These are phyloP conservation scores for Heteropelma amictum DNA, from an alignment of 2,888 invertebrate genomes.

Conservation along the genomic window DNA sequence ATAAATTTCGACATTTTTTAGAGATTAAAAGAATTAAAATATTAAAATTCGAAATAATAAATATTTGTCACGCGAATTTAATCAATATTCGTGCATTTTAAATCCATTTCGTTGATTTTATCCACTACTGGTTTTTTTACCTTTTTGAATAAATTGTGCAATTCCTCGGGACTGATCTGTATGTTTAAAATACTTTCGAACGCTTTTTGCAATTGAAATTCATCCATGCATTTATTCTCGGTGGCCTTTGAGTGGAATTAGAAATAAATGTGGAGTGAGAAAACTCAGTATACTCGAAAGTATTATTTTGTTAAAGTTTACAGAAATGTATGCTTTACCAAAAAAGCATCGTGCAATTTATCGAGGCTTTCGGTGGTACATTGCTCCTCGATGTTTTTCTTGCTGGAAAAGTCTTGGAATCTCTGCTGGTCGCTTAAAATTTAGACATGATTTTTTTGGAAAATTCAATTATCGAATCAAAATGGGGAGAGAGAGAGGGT, in stretches of 20 bases:
- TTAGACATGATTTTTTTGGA: background rate
- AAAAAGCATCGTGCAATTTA: conserved; percentile 64
- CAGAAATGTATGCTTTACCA: conserved; percentile 58
- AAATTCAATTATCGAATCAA: background rate
- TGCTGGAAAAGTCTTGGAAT: conserved; percentile 60
- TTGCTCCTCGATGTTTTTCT: conserved; percentile 64
- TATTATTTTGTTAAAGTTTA: background rate
- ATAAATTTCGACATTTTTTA: no score
- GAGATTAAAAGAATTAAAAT: no score
- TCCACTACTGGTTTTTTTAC: conserved; percentile 71
- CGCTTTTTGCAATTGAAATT: conserved; percentile 60
- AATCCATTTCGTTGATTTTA: conserved; percentile 39
- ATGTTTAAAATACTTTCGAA: conserved; percentile 64
- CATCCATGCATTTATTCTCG: conserved; percentile 61
- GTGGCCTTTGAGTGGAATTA: conserved; percentile 52
- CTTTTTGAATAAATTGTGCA: conserved; percentile 82
- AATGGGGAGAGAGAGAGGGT: background rate
- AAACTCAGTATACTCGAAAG: background rate
- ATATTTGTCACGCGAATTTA: no score
- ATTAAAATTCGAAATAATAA: no score
- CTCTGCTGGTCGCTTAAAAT: conserved; percentile 58
- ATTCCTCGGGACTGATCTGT: conserved; percentile 79
- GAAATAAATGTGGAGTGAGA: background rate
- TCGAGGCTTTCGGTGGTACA: conserved; percentile 65
- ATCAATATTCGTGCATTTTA: background rate